phyloP scores from a whole-genome alignment of 2,888 invertebrate species.

The Neoaliturus tenellus region DNA sequence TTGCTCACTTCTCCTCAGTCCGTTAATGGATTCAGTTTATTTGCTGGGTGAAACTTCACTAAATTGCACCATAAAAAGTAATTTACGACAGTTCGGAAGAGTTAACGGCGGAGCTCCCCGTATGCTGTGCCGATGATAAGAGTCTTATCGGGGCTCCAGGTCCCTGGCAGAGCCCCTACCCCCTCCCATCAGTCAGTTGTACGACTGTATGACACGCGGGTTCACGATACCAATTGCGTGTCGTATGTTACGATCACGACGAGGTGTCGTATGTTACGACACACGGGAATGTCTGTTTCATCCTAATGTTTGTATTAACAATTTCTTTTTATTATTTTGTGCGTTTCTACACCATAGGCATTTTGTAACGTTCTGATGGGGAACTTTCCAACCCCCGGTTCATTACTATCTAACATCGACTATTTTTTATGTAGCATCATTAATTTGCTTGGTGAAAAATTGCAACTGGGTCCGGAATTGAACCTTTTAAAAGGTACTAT shows the following conservation, averaged over 20 bases:
- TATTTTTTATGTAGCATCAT: too few species aligned
- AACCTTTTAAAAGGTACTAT: too few species aligned
- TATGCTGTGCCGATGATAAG: background rate
- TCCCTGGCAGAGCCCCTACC: background rate
- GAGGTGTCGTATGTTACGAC: too few species aligned
- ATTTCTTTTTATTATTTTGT: too few species aligned
- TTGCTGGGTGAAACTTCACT: background rate
- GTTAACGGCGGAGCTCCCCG: background rate
- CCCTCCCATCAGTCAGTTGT: background rate
- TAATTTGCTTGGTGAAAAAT: too few species aligned
- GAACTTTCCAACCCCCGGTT: too few species aligned
- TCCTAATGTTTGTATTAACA: too few species aligned
- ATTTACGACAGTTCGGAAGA: background rate
- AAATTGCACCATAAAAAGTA: background rate
- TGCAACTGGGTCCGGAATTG: too few species aligned
- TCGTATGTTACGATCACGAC: background rate
- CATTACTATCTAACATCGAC: too few species aligned
- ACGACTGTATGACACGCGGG: background rate
- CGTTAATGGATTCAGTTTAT: background rate
- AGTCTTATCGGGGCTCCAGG: background rate
- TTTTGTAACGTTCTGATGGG: too few species aligned
- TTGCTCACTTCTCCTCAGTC: background rate
- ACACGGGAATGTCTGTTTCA: too few species aligned
- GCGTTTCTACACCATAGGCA: too few species aligned
- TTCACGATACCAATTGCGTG: background rate